Evolutionary conservation across 1,140 invertebrate genomes (phyloP), one percentile per base, ranked within the genome.

Genomic region (Seison nebaliae): DNA sequence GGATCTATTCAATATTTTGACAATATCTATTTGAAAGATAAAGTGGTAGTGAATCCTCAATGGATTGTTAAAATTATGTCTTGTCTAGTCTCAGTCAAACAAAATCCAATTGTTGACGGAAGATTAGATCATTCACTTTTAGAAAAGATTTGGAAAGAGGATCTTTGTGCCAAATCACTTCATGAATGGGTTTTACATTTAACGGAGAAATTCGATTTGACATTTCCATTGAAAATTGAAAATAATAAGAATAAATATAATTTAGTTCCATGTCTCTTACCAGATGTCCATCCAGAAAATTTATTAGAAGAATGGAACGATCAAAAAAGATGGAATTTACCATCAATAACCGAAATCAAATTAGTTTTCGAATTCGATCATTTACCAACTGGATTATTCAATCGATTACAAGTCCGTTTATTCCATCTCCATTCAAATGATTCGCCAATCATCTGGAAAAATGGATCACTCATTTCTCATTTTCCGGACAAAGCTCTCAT

Each of bases 61-160:
- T 58, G 54, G 52, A 54, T 58, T 38, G 53, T 56, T 5, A 51
- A 58, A 43, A 51, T 53, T 15, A 54, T 58, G 52, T 48, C 55
- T 2, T 56, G 54, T 44, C 43, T 58, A 16, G 54, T 58, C 8
- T 53, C 52, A 26, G 52, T 58, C 8, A 48, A 55, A 32, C 46
- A 48, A 15, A 47, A 48, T 12, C 46, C 49, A 2, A 51, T 54
- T 16, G 45, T 53, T 51, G 46, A 56, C 22, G 55, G 55, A 4
- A 45, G 48, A 31, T 43, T 58, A 15, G 21, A 40, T 4, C 47
- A 53, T 30, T 44, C 45, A n/a, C 48, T 56, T 35, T 45, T 58
- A 36, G 41, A 28, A n/a, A 38, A 43, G 3, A 45, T 58, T 11
- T 58, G 55, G 55, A 31, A 44, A 12, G 42, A 48, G 8, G n/a